Base-by-base conservation (phyloP, 2,888 invertebrate genomes). In the Pollenia angustigena region DNA sequence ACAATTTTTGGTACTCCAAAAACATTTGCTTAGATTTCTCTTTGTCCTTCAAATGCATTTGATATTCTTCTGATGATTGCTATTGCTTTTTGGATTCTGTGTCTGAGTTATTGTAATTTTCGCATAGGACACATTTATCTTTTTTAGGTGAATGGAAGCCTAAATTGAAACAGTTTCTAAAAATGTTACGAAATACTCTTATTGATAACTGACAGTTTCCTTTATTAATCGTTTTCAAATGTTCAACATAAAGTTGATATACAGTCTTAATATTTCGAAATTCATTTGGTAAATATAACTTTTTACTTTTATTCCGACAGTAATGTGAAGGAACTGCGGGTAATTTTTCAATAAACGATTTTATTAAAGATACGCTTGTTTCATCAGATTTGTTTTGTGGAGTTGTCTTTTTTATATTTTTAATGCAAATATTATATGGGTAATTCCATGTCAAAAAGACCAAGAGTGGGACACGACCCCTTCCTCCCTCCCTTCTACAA, bases 121-220 rank as follows among this genome's bases (percentile, higher is more conserved):
- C 54, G 40, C 64, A 76, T 54, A 42, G 4, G 46, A n/a, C n/a
- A n/a, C n/a, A n/a, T n/a, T n/a, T n/a, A n/a, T n/a, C n/a, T n/a
- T n/a, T n/a, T n/a, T n/a, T n/a, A n/a, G n/a, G n/a, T n/a, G n/a
- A n/a, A n/a, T n/a, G n/a, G n/a, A n/a, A n/a, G n/a, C n/a, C n/a
- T 16, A 86, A 23, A 76, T 79, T 56, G 16, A 60, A 84, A 68
- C 68, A 42, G 32, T 46, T 85, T 7, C 66, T 85, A 48, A 82
- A 87, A 62, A 50, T 83, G 16, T 68, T 7, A 12, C 48, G 52
- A 72, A 87, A 87, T 9, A 76, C 79, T 79, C 80, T 66, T 64
- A 64, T 40, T 54, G 76, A 69, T 42, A 80, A 69, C 79, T 58
- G 68, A 79, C 48, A 8, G 16, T 56, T 48, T 69, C 9, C 74